These are phyloP conservation scores for Erebia palarica DNA, from an alignment of 2,888 invertebrate genomes.

Conservation along the genomic window DNA sequence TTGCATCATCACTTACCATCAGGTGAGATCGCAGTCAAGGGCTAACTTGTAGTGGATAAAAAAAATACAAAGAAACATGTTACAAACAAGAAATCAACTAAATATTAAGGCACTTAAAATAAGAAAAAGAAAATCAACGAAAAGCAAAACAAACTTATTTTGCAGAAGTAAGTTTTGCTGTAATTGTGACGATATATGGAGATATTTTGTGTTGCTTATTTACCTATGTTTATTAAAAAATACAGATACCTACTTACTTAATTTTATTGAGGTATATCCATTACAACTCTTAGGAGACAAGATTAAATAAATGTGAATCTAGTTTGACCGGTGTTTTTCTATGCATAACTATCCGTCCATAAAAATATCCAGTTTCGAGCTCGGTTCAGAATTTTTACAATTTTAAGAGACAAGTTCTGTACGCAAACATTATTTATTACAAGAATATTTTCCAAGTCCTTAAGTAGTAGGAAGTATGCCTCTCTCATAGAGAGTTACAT, in stretches of 20 bases:
- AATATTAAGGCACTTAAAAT: not conserved
- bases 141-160: not conserved
- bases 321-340: slow-evolving; percentile 30
- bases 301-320: slow-evolving; percentile 23
- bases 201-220: not conserved
- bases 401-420: slow-evolving; percentile 16
- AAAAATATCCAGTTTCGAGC: slow-evolving; percentile 28
- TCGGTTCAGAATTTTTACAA: slow-evolving; percentile 22
- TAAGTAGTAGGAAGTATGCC: too few species aligned
- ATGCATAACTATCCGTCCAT: slow-evolving; percentile 25
- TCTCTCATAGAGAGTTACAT: too few species aligned
- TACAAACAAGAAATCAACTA: too few species aligned
- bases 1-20: too few species aligned
- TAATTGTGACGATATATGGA: not conserved
- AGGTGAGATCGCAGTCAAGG: too few species aligned
- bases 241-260: not conserved
- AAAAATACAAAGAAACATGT: too few species aligned
- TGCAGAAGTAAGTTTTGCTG: not conserved
- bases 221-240: too few species aligned
- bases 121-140: not conserved
- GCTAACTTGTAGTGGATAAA: too few species aligned
- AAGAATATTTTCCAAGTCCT: not conserved
- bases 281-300: slow-evolving; percentile 13
- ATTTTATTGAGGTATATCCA: not conserved
- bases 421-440: slow-evolving; percentile 14